Evolutionary conservation across 1,140 invertebrate genomes (phyloP).

Genomic region (Ceratina australensis): DNA sequence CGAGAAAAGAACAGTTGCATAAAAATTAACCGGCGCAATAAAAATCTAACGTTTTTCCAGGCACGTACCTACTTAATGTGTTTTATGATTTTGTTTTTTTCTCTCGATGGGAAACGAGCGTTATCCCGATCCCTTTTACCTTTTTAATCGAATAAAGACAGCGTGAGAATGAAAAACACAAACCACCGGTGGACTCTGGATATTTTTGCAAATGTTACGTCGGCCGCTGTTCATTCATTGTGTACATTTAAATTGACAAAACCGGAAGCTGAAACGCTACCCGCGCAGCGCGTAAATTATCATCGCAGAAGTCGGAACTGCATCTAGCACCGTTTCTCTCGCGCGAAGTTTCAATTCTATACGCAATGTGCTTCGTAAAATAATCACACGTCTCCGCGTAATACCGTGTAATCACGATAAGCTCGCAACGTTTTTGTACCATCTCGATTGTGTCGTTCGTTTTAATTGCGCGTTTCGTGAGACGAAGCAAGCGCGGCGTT

Average conservation of each 20-base stretch:
- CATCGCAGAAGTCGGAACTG: conserved; percentile 4
- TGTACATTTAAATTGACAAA: conserved; percentile 63
- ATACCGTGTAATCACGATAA: background rate
- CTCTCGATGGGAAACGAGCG: background rate
- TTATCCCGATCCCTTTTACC: conserved; percentile 21
- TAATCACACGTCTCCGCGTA: background rate
- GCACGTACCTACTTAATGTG: background rate
- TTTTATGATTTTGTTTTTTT: background rate
- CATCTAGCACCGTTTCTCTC: background rate
- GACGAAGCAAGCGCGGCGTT: background rate
- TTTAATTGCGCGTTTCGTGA: no score
- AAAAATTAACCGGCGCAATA: background rate
- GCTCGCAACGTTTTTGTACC: no score
- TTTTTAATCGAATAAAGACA: conserved; percentile 22
- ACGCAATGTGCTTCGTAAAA: background rate
- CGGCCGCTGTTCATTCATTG: conserved; percentile 20
- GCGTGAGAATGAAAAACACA: conserved; percentile 9
- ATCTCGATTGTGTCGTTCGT: no score
- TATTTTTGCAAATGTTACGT: conserved; percentile 62
- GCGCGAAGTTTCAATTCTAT: background rate
- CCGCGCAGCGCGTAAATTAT: conserved; percentile 25
- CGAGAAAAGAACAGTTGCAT: background rate
- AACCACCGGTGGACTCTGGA: conserved; percentile 37
- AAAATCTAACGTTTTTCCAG: background rate
- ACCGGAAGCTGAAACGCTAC: conserved; percentile 46